Evolutionary conservation across 2,797 vertebrate species (phyloP).

Genomic region (Protosalanx chinensis): DNA sequence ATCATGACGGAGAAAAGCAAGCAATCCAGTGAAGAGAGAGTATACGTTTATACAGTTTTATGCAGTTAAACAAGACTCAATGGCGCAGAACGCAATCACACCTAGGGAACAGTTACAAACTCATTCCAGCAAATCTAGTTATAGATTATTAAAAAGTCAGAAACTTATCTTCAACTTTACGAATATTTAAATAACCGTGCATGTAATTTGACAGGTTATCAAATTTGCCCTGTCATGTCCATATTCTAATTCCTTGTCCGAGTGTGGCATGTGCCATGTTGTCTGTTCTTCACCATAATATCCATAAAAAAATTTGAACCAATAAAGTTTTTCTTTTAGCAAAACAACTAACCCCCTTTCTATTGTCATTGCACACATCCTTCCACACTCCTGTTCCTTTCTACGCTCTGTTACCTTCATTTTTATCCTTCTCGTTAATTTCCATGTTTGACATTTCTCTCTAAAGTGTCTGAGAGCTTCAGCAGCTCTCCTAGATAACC

Average conservation of each 20-base stretch:
- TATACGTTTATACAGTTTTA: too few relatives aligned
- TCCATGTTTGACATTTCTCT: constrained; percentile 14
- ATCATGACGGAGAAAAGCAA: too few relatives aligned
- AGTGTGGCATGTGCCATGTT: constrained; percentile 42
- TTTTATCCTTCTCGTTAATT: neutral
- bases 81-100: constrained; percentile 41
- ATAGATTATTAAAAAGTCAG: constrained; percentile 27
- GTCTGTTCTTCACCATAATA: constrained; percentile 32
- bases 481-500: constrained; percentile 19
- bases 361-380: neutral
- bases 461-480: constrained; percentile 14
- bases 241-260: constrained; percentile 56
- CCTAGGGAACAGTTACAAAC: constrained; percentile 26
- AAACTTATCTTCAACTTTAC: constrained; percentile 39
- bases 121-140: constrained; percentile 37
- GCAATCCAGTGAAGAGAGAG: too few relatives aligned
- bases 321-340: constrained; percentile 28
- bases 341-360: neutral
- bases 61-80: constrained; percentile 10
- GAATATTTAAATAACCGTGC: constrained; percentile 45
- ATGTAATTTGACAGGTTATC: constrained; percentile 61
- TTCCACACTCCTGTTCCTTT: neutral
- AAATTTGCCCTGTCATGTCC: constrained; percentile 40
- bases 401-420: neutral
- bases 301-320: constrained; percentile 32